Conservation (phyloP, 2,797 vertebrate genomes). For the Notoglanidium macrostoma region DNA sequence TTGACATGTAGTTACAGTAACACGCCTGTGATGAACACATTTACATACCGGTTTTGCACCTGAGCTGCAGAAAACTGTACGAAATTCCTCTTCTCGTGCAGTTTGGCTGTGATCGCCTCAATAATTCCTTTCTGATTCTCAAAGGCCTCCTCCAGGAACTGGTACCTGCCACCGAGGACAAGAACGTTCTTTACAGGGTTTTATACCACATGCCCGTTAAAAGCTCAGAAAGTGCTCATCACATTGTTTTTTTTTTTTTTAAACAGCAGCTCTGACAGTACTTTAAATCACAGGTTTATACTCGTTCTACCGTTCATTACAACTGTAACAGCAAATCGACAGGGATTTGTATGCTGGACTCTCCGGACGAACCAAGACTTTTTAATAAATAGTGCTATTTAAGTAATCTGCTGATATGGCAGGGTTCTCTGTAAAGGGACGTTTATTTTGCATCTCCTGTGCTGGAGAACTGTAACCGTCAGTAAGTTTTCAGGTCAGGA, state of each 20-base stretch:
- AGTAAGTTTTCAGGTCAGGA: background rate
- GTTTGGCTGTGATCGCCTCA: constrained; percentile 89
- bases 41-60: constrained; percentile 89
- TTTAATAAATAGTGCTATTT: too few species aligned
- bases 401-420: background rate
- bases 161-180: constrained; percentile 79
- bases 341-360: background rate
- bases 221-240: background rate
- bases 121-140: constrained; percentile 96
- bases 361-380: background rate
- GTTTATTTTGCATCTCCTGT: background rate
- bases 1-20: background rate
- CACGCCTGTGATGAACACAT: background rate
- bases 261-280: background rate
- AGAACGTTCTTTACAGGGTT: background rate
- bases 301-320: background rate
- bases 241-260: background rate
- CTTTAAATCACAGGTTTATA: background rate
- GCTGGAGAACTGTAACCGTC: background rate
- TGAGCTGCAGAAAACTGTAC: constrained; percentile 94
- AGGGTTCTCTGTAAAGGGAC: background rate
- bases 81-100: constrained; percentile 95
- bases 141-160: constrained; percentile 97
- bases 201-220: background rate
- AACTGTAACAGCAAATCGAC: background rate